phyloP scores from a whole-genome alignment of 2,888 invertebrate genomes.

The Lamellibrachia columna region DNA sequence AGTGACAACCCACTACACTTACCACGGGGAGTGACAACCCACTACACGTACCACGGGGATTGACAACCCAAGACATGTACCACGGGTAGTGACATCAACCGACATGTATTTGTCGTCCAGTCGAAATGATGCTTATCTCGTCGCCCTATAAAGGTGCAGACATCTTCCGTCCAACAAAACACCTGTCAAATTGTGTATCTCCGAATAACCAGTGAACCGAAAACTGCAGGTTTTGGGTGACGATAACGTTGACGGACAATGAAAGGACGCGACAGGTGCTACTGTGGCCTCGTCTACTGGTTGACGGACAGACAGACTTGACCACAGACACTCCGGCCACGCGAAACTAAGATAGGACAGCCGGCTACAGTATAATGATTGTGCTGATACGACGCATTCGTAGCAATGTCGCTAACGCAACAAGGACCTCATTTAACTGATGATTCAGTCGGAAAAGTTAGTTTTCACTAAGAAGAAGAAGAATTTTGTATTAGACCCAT shows the following conservation, averaged over 20 bases:
- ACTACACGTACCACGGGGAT: too few species aligned
- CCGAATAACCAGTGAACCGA: not conserved
- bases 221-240: not conserved
- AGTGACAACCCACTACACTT: too few species aligned
- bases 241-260: not conserved
- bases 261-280: not conserved
- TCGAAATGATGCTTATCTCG: not conserved
- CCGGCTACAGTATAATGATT: not conserved
- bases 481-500: too few species aligned
- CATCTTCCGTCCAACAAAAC: not conserved
- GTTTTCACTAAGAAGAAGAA: too few species aligned
- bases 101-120: not conserved
- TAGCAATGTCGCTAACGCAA: not conserved
- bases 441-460: too few species aligned
- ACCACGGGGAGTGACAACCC: too few species aligned
- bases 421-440: too few species aligned
- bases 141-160: not conserved
- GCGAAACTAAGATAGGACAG: not conserved
- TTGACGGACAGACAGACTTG: not conserved
- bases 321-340: not conserved
- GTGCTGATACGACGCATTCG: not conserved
- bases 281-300: too few species aligned
- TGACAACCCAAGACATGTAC: not conserved
- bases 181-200: not conserved
- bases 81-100: not conserved